phyloP scores from a whole-genome alignment of 2,888 invertebrate species.

The Pediacus dermestoides region DNA sequence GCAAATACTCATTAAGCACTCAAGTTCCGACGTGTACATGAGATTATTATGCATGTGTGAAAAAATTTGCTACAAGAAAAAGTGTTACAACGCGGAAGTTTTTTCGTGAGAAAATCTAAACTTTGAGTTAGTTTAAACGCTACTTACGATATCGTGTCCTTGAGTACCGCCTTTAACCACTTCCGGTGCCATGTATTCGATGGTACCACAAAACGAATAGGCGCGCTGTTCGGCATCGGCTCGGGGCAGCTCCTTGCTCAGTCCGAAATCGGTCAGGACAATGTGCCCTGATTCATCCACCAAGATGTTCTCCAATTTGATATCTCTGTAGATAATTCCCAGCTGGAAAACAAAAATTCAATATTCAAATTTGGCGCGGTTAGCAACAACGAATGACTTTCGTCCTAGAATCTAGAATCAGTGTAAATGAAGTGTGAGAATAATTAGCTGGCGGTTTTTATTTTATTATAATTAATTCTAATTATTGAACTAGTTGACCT shows the following conservation, averaged over 20 bases:
- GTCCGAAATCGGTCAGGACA: conserved; percentile 94
- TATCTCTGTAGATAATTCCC: conserved; percentile 96
- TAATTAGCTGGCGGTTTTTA: conserved; percentile 7
- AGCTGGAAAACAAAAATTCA: conserved; percentile 60
- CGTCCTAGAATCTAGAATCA: conserved; percentile 5
- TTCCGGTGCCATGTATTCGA: conserved; percentile 95
- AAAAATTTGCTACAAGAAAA: too few relatives aligned
- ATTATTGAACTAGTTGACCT: conserved; percentile 9
- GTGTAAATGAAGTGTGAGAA: conserved; percentile 5
- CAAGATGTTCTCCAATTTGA: conserved; percentile 95
- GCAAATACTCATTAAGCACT: conserved; percentile 1
- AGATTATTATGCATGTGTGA: too few relatives aligned
- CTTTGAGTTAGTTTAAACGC: too few relatives aligned
- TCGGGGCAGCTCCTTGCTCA: conserved; percentile 85
- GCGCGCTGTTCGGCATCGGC: conserved; percentile 67
- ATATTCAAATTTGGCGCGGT: conserved; percentile 6
- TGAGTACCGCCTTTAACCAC: conserved; percentile 77
- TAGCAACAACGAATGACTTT: too few relatives aligned
- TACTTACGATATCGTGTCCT: conserved; percentile 93
- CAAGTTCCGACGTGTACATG: too few relatives aligned
- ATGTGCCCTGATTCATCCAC: conserved; percentile 93
- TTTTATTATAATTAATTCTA: too few relatives aligned
- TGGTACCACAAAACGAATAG: conserved; percentile 97
- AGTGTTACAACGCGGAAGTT: conserved; percentile 6
- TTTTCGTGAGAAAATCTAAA: too few relatives aligned